Evolutionary conservation across 2,113 vertebrate genomes (phyloP), one percentile per base, ranked within the genome.

Genomic region (Phrynosoma blainvillii): DNA sequence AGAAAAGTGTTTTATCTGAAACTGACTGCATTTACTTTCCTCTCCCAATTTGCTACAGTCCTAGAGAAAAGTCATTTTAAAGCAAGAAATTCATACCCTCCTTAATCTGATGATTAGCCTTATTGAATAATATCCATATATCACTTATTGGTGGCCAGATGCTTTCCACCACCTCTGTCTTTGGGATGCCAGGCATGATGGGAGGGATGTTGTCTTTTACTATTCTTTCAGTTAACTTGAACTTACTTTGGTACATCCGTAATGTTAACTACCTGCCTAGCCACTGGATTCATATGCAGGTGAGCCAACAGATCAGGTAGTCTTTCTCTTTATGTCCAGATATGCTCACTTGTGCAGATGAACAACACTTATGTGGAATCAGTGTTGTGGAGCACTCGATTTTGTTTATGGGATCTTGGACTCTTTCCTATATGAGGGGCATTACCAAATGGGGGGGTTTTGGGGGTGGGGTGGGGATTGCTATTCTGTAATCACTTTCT

Each of bases 61-160:
- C n/a, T 12, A 8, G 0, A 13, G 5, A 30, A 73, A n/a, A 71
- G 36, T 32, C 76, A 42, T 23, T 71, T 14, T 87, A 86, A 40
- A 90, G 78, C 79, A 83, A 87, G 1, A 4, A 78, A 7, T 68
- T 70, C 0, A 0, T 84, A 62, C 65, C 87, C 76, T 73, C 47
- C 25, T 80, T 59, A 66, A n/a, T 62, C 59, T 16, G 62, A 5
- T 1, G 0, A 56, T 36, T 9, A 83, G 4, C 5, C 0, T 36
- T 65, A 85, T 90, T 66, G 14, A 84, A 47, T 32, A 0, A 1
- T 86, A 54, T 59, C 71, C 2, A 82, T 82, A 20, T 75, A 1
- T 89, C 89, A 77, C 1, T 90, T 70, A 2, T 1, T 47, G 36
- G 84, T 11, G 42, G 36, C n/a, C 82, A 90, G 85, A 9, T 76